Base-by-base conservation (phyloP, 2,888 invertebrate genomes). In the Sialis lutaria region DNA sequence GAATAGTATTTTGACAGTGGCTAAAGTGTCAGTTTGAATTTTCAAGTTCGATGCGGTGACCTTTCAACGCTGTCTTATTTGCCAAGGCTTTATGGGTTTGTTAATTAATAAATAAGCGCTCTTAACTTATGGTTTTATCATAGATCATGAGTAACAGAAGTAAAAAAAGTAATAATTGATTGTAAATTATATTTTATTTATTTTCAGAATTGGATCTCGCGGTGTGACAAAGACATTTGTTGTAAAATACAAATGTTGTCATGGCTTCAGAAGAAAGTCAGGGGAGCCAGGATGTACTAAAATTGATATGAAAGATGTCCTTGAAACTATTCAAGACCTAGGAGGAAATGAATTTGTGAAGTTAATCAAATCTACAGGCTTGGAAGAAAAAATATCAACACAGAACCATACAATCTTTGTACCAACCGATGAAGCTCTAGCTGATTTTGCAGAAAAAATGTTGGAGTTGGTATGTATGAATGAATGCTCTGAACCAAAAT, bases 171-270 rank as follows among this genome's bases (percentile, higher is more conserved):
- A 22, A 22, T 22, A 22, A 22, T 22, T 22, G 22, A 22, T 22
- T 22, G 22, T 9, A 47, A 10, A 42, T 10, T 9, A 41, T 40
- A 39, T 45, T 39, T 6, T 32, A 35, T 40, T 46, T 40, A 22
- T 6, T 56, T 59, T 8, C 55, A 78, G 77, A 53, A 62, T 70
- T 39, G 70, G 70, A 55, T 69, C 71, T 54, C 69, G 72, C 55
- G 74, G 75, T 13, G 69, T 73, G 35, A 72, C 72, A 53, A 77
- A 75, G 60, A 79, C 75, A 2, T 63, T 75, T 52, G 72, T 70
- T 9, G 70, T 77, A 44, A 72, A 72, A 13, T 74, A 78, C 53
- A 75, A 79, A 58, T 83, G 82, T 59, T 83, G 82, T 59, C 72
- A 74, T 57, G 82, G 82, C 37, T 80, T 66, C 60, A 66, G 71